phyloP scores from a whole-genome alignment of 2,888 invertebrate genomes.

The Minunthozetes semirufus region DNA sequence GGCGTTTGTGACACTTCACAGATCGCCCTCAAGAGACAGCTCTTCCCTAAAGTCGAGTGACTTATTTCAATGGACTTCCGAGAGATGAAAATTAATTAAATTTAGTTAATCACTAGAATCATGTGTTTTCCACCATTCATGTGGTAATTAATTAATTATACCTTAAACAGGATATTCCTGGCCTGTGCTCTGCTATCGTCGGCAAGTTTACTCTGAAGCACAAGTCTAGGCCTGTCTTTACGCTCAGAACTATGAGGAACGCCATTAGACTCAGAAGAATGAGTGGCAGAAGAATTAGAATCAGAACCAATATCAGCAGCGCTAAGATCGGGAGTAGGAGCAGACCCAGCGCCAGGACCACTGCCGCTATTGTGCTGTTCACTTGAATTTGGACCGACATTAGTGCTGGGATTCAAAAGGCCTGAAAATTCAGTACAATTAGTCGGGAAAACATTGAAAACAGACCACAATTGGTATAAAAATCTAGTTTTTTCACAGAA shows the following conservation, averaged over 20 bases:
- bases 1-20: conserved; percentile 33
- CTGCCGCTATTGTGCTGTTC: neutral
- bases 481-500: neutral
- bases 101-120: too few relatives aligned
- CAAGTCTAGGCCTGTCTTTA: neutral
- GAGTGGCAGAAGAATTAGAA: neutral
- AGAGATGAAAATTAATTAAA: neutral
- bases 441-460: neutral
- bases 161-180: conserved; percentile 5
- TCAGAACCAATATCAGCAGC: neutral
- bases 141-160: neutral
- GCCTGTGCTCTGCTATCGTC: neutral
- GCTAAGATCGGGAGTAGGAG: neutral
- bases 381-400: neutral
- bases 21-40: conserved; percentile 24
- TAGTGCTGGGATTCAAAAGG: neutral
- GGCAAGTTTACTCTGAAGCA: neutral
- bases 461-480: neutral
- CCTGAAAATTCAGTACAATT: neutral
- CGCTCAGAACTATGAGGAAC: neutral
- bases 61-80: conserved; percentile 5
- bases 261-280: neutral
- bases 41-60: conserved; percentile 24
- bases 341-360: neutral
- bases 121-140: too few relatives aligned